A percentile compares a stretch with the other conserved stretches of the same genome.
These are phyloP conservation scores for Cyanoderma ruficeps DNA, from an alignment of 2,113 vertebrate species.

Conservation along the genomic window DNA sequence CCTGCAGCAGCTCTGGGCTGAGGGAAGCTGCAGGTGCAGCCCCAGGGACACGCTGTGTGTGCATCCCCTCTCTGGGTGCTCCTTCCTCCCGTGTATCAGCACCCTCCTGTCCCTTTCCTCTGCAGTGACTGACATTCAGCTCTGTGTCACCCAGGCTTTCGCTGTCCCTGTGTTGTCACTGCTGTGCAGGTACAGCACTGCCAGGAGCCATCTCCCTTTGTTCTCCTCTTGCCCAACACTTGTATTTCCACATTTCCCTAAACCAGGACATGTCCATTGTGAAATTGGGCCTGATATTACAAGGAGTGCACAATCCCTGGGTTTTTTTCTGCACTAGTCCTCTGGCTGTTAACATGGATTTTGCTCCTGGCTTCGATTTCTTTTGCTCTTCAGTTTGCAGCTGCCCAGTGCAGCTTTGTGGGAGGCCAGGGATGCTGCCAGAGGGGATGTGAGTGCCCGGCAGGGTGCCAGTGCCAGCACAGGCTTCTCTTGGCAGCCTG, in stretches of 20 bases:
- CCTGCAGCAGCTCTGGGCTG: neutral
- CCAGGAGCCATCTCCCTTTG: neutral
- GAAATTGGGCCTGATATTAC: neutral
- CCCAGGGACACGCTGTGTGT: accelerated
- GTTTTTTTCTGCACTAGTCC: accelerated
- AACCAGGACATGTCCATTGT: neutral
- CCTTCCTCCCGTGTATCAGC: accelerated
- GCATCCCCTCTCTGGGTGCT: neutral
- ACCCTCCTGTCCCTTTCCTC: neutral
- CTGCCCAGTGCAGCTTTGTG: neutral
- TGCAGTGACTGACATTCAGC: neutral
- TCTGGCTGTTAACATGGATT: neutral
- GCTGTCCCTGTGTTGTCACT: accelerated
- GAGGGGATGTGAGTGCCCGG: neutral
- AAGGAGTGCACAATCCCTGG: neutral
- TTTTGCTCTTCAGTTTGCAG: neutral
- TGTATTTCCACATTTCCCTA: neutral
- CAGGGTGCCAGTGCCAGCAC: neutral
- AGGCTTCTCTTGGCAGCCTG: neutral
- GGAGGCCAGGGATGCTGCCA: neutral
- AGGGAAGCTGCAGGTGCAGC: neutral
- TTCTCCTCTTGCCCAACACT: neutral
- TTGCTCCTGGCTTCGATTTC: neutral
- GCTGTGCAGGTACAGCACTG: neutral
- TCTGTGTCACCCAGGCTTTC: neutral